phyloP scores from a whole-genome alignment of 2,797 vertebrate genomes.

The Macropus fuliginosus region DNA sequence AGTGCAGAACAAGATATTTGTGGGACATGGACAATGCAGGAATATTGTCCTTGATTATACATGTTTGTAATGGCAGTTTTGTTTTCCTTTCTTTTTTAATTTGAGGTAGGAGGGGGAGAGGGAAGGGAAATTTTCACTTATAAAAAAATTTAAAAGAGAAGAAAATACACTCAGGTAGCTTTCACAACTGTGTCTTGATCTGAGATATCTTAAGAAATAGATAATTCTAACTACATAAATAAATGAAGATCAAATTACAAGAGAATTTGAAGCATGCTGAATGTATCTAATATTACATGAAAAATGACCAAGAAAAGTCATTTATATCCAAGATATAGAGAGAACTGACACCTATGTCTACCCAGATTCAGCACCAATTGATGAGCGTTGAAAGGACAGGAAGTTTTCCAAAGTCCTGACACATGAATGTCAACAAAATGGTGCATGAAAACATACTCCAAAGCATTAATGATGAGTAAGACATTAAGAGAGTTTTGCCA shows the following conservation, averaged over 20 bases:
- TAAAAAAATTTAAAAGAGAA: not conserved
- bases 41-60: not conserved
- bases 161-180: not conserved
- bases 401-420: not conserved
- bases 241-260: not conserved
- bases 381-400: not conserved
- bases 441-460: not conserved
- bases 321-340: not conserved
- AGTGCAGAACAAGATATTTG: not conserved
- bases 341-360: not conserved
- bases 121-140: not conserved
- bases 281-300: not conserved
- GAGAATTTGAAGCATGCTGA: not conserved
- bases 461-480: not conserved
- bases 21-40: not conserved
- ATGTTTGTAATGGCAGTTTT: too few relatives aligned
- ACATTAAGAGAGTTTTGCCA: not conserved
- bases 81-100: too few relatives aligned
- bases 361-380: not conserved
- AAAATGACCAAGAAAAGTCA: not conserved
- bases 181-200: not conserved
- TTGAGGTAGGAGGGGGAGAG: not conserved
- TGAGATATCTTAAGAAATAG: not conserved
- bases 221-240: not conserved
- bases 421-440: too few relatives aligned